phyloP scores from a whole-genome alignment of 2,888 invertebrate genomes.

The Melanostoma scalare region DNA sequence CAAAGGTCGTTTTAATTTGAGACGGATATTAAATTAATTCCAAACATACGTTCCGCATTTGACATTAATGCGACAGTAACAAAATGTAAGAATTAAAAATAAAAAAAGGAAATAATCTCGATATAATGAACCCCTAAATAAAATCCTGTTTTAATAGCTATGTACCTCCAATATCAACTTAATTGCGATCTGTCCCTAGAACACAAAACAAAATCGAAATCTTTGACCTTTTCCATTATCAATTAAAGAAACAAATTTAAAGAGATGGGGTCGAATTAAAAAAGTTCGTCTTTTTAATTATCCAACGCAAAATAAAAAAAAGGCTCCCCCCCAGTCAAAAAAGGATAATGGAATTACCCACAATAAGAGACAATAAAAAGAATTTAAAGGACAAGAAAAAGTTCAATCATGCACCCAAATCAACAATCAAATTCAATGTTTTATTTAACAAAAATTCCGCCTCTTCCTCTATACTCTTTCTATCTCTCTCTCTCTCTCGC shows the following conservation, averaged over 20 bases:
- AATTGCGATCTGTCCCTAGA: background rate
- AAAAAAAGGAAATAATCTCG: too few species aligned
- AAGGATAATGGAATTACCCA: slow-evolving; percentile 64
- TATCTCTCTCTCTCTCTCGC: background rate
- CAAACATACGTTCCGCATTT: too few species aligned
- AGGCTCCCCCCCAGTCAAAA: slow-evolving; percentile 17
- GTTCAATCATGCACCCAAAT: slow-evolving; percentile 68
- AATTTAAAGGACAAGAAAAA: slow-evolving; percentile 27
- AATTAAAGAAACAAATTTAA: slow-evolving; percentile 50
- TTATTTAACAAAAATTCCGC: slow-evolving; percentile 58
- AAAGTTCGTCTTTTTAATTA: slow-evolving; percentile 57
- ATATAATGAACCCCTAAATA: too few species aligned
- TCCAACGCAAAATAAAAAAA: slow-evolving; percentile 37
- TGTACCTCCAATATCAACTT: too few species aligned
- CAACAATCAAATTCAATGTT: slow-evolving; percentile 69
- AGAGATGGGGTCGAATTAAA: slow-evolving; percentile 53
- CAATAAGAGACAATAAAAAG: slow-evolving; percentile 31
- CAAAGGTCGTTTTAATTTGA: too few species aligned
- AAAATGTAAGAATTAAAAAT: too few species aligned
- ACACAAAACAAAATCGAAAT: background rate
- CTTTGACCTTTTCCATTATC: slow-evolving; percentile 55
- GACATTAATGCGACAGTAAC: too few species aligned
- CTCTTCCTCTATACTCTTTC: slow-evolving; percentile 3
- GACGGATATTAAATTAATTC: too few species aligned
- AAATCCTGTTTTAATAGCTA: too few species aligned